A percentile compares a stretch with the other conserved stretches of the same genome.
phyloP scores from a whole-genome alignment of 2,797 vertebrate genomes.

The Lophotriccus pileatus region DNA sequence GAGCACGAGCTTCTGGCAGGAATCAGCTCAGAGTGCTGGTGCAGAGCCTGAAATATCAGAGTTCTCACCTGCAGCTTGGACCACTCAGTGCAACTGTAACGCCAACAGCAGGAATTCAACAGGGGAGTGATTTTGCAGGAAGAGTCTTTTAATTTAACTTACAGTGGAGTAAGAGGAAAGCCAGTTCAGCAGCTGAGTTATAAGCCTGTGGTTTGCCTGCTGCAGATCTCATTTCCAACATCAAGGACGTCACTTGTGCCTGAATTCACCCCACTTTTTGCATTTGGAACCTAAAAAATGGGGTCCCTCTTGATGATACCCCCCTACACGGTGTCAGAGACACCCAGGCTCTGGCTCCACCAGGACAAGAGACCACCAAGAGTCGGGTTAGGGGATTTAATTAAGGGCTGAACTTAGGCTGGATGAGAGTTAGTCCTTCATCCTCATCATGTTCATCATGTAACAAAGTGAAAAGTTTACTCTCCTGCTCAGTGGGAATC shows the following conservation, averaged over 20 bases:
- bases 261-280: not conserved
- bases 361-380: not conserved
- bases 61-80: not conserved
- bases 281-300: not conserved
- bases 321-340: fast-evolving
- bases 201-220: not conserved
- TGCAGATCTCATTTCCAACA: not conserved
- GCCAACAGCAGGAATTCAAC: not conserved
- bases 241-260: not conserved
- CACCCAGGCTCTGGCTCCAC: not conserved
- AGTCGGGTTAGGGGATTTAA: not conserved
- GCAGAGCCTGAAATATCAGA: not conserved
- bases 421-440: not conserved
- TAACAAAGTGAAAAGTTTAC: not conserved
- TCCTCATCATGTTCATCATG: not conserved
- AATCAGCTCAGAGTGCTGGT: not conserved
- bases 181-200: not conserved
- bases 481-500: not conserved
- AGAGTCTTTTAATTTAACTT: not conserved
- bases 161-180: not conserved
- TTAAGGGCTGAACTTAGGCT: not conserved
- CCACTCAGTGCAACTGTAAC: not conserved
- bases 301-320: not conserved
- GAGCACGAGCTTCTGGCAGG: not conserved
- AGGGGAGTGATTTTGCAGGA: not conserved